Evolutionary conservation across 2,113 vertebrate genomes (phyloP).

Genomic region (Myotis davidii): DNA sequence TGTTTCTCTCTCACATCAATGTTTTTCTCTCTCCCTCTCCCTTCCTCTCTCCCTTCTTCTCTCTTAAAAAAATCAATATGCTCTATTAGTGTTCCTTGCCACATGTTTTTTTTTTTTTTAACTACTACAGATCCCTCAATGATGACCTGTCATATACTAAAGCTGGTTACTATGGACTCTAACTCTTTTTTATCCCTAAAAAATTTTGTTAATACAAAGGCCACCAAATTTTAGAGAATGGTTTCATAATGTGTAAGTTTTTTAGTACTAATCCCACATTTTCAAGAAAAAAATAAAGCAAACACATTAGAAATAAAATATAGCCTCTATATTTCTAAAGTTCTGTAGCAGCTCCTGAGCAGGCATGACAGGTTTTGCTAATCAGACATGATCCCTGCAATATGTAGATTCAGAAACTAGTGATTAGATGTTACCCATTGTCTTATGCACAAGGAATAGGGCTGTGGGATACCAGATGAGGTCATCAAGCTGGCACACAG

Average conservation of each 20-base stretch:
- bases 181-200: background rate
- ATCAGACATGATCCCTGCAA: background rate
- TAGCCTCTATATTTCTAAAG: background rate
- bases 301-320: background rate
- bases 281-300: background rate
- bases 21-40: too few species aligned
- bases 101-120: background rate
- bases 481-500: background rate
- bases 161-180: background rate
- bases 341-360: background rate
- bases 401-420: background rate
- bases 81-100: background rate
- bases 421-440: background rate
- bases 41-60: too few species aligned
- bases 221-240: background rate
- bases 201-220: background rate
- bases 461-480: rapidly evolving
- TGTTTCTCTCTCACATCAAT: too few species aligned
- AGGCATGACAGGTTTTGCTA: background rate
- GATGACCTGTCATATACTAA: background rate
- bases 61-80: too few species aligned
- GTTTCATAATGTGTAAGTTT: background rate
- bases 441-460: background rate
- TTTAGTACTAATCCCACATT: background rate
- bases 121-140: background rate